These are phyloP conservation scores for Psophia crepitans DNA, from an alignment of 2,113 vertebrate genomes.

Conservation along the genomic window DNA sequence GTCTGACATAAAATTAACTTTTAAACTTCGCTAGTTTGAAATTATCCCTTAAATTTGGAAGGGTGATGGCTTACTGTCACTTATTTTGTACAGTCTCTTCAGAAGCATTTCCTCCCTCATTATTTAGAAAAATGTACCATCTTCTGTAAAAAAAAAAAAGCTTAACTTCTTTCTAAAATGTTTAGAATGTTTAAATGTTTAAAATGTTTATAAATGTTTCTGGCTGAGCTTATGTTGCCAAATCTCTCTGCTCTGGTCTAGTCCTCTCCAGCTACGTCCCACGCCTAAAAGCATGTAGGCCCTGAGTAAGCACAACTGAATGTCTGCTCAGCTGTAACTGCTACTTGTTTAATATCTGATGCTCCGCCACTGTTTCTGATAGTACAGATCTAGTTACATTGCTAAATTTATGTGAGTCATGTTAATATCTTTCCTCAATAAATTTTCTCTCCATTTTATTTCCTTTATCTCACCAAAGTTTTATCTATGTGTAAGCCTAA, in stretches of 20 bases:
- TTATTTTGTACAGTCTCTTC: background rate
- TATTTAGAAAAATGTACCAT: background rate
- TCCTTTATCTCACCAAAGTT: background rate
- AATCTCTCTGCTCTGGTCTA: background rate
- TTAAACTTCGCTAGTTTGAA: background rate
- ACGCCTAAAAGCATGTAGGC: background rate
- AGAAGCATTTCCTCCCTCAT: background rate
- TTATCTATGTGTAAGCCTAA: background rate
- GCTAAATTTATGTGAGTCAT: background rate
- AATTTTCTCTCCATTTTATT: background rate
- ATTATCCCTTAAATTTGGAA: background rate
- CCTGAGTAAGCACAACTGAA: background rate
- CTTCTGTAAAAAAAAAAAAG: background rate
- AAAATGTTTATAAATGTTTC: no score
- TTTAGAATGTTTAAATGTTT: no score
- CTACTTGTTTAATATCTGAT: background rate
- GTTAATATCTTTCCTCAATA: background rate
- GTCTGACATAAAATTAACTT: background rate
- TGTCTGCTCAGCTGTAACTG: background rate
- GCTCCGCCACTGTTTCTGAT: background rate
- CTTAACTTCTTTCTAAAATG: background rate
- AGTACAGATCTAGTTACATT: background rate
- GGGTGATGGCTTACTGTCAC: background rate
- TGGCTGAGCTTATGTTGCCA: background rate
- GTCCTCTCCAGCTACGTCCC: background rate